phyloP scores from a whole-genome alignment of 1,140 invertebrate genomes.

The Lepidotrigona ventralis region DNA sequence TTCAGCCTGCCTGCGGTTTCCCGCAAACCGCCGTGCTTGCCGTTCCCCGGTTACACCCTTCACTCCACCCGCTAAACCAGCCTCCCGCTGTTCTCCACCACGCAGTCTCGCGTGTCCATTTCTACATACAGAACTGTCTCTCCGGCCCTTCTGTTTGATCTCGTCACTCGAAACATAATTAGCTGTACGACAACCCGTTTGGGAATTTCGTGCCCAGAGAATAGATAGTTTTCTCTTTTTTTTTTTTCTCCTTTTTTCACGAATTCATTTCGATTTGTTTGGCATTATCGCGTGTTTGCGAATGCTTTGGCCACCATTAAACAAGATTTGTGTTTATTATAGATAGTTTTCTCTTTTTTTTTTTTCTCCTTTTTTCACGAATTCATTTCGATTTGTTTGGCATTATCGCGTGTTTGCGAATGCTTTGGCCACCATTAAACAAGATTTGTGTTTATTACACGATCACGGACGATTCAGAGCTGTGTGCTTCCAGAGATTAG shows the following conservation, averaged over 20 bases:
- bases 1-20: conserved; percentile 73
- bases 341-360: no score
- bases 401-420: background rate
- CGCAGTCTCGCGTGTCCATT: conserved; percentile 56
- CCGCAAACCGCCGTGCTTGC: conserved; percentile 74
- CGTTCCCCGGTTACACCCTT: conserved; percentile 62
- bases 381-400: background rate
- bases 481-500: background rate
- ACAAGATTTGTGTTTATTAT: conserved; percentile 4
- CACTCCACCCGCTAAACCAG: conserved; percentile 35
- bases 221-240: conserved; percentile 26
- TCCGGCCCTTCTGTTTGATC: conserved; percentile 68
- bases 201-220: conserved; percentile 50
- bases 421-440: background rate
- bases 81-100: conserved; percentile 33
- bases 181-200: conserved; percentile 67
- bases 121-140: conserved; percentile 59
- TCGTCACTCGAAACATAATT: conserved; percentile 71
- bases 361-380: background rate
- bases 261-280: background rate
- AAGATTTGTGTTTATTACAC: background rate
- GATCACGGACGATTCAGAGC: background rate
- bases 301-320: background rate
- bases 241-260: conserved; percentile 20
- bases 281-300: background rate